Evolutionary conservation across 2,797 vertebrate species (phyloP).

Genomic region (Setipinna tenuifilis): DNA sequence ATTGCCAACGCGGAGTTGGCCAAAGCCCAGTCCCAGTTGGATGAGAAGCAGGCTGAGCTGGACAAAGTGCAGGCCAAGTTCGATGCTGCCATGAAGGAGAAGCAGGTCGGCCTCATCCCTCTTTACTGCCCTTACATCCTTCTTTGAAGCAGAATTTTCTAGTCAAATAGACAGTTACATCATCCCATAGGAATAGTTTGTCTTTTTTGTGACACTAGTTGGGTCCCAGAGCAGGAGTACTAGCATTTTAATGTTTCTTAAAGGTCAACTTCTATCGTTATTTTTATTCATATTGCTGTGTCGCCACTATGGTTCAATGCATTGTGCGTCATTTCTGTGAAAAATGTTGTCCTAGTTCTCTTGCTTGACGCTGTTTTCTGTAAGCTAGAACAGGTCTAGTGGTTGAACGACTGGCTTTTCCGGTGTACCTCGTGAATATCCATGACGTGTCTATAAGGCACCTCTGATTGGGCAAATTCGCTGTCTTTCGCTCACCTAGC

Average conservation of each 20-base stretch:
- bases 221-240: background rate
- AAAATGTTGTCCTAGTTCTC: too few relatives aligned
- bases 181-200: background rate
- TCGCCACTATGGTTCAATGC: too few relatives aligned
- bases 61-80: conserved; percentile 88
- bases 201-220: background rate
- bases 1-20: conserved; percentile 87
- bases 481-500: too few relatives aligned
- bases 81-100: conserved; percentile 88
- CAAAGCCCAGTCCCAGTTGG: conserved; percentile 89
- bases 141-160: background rate
- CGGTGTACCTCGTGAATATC: too few relatives aligned
- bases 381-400: too few relatives aligned
- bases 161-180: background rate
- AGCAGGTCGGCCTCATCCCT: conserved; percentile 79
- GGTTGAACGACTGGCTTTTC: too few relatives aligned
- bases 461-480: too few relatives aligned
- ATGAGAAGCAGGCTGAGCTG: conserved; percentile 89
- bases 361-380: too few relatives aligned
- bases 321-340: too few relatives aligned
- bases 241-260: background rate
- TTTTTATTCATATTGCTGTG: too few relatives aligned
- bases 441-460: too few relatives aligned
- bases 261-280: too few relatives aligned
- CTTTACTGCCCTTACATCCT: background rate